Base-by-base conservation (phyloP, 1,140 invertebrate species). In the Platyscapa corneri region DNA sequence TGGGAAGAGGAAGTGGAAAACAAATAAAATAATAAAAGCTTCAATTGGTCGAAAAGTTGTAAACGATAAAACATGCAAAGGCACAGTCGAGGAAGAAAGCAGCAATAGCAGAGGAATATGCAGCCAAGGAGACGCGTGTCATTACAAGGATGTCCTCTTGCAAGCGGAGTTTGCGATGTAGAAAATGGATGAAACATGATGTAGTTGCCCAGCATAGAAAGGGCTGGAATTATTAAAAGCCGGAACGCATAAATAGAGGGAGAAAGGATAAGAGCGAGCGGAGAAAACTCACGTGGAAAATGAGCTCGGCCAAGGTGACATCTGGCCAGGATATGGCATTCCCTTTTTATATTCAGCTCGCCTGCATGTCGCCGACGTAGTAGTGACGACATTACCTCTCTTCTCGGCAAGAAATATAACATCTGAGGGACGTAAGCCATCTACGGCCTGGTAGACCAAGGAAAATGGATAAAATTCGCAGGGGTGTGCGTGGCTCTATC, bases 381-480 rank as follows among this genome's bases (percentile, higher is more conserved):
- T 30, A 7, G 70, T 75, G 20, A 30, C 30, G 34, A 60, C 53
- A 18, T 65, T 67, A 42, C 23, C 32, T 67, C n/a, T 34, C 39
- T 67, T 20, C 23, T 67, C n/a, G 32, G n/a, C 56, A 56, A 20
- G 7, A 39, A 70, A 74, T 75, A 67, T 83, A 85, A 80, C 77
- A 70, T 85, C 78, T 81, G 18, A 53, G 64, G 32, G 39, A 37
- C 49, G 77, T 74, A 75, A 75, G 70, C 78, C 79, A 74, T 72
- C 72, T 56, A 82, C 18, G 67, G 83, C 34, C 64, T n/a, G 67
- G 83, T 32, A 85, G 77, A 85, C 74, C 70, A 81, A 75, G 77
- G 84, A 85, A 85, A 85, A 85, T 85, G 78, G 77, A 89, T 90
- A 89, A 90, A 89, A 89, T 89, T 88, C 88, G 88, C 86, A 83